These are phyloP conservation scores for Anthoscopus minutus DNA, from an alignment of 2,113 vertebrate species.

Conservation along the genomic window DNA sequence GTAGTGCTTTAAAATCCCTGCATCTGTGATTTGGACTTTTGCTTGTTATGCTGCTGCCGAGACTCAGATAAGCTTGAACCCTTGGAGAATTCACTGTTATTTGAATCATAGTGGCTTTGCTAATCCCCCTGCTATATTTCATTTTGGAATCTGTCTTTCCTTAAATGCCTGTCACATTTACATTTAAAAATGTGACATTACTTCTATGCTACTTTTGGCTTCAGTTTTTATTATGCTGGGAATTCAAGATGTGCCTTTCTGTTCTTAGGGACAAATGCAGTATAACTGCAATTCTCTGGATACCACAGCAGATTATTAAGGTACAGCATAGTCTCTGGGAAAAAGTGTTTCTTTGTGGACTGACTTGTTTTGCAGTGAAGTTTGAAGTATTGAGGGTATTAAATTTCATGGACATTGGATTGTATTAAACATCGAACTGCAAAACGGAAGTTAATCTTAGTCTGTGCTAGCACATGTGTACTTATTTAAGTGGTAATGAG, in stretches of 20 bases:
- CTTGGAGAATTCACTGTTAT: constrained; percentile 37
- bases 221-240: not conserved
- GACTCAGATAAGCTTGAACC: constrained; percentile 50
- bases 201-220: constrained; percentile 3
- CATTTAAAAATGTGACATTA: constrained; percentile 28
- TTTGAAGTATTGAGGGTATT: not conserved
- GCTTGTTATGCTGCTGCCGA: constrained; percentile 26
- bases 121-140: constrained; percentile 10
- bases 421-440: not conserved
- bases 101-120: constrained; percentile 32
- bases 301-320: not conserved
- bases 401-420: not conserved
- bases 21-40: constrained; percentile 12
- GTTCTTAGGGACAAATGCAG: not conserved
- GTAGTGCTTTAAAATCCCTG: not conserved
- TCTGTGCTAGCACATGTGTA: not conserved
- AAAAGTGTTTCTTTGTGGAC: not conserved
- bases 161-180: constrained; percentile 38
- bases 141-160: constrained; percentile 25
- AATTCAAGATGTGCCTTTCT: not conserved
- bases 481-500: not conserved
- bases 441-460: not conserved
- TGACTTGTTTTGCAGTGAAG: not conserved
- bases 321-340: not conserved
- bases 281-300: not conserved